Percentiles rank a stretch among this genome's conserved stretches.
These are phyloP conservation scores for Sarcophaga carnaria DNA, from an alignment of 2,888 invertebrate genomes.

Conservation along the genomic window DNA sequence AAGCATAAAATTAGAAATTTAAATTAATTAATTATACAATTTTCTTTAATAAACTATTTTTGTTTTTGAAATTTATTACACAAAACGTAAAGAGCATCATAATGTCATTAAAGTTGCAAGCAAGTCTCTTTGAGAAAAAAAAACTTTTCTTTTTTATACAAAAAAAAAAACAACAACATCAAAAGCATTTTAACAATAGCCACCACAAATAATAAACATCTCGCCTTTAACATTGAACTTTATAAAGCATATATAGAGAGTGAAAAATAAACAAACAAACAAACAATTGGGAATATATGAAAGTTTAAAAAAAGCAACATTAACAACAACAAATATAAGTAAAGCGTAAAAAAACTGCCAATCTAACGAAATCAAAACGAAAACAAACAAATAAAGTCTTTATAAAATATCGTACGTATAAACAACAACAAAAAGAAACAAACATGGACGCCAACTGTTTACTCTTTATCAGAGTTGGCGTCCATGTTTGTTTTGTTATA, in stretches of 20 bases:
- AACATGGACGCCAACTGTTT: slow-evolving; percentile 34
- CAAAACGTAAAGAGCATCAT: too few species aligned
- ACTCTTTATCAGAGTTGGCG: too few species aligned
- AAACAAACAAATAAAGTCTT: slow-evolving; percentile 13
- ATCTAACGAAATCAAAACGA: slow-evolving; percentile 25
- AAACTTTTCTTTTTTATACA: slow-evolving; percentile 43
- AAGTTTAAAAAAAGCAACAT: slow-evolving; percentile 46
- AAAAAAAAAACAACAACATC: slow-evolving; percentile 33
- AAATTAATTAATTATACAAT: too few species aligned
- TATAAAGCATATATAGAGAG: neutral
- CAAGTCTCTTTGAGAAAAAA: slow-evolving; percentile 6
- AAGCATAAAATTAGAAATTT: too few species aligned
- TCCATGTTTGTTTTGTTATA: too few species aligned
- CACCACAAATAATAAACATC: slow-evolving; percentile 25
- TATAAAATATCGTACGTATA: slow-evolving; percentile 17
- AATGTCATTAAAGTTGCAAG: too few species aligned
- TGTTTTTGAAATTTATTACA: too few species aligned
- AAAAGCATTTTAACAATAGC: slow-evolving; percentile 48
- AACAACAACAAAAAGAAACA: slow-evolving; percentile 14
- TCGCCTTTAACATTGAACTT: neutral
- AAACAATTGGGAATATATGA: slow-evolving; percentile 53
- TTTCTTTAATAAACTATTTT: too few species aligned
- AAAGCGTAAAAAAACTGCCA: slow-evolving; percentile 30
- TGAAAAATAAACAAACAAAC: neutral
- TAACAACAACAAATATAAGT: neutral